Evolutionary conservation across 1,140 invertebrate genomes (phyloP).

Genomic region (Danaus melanippus): DNA sequence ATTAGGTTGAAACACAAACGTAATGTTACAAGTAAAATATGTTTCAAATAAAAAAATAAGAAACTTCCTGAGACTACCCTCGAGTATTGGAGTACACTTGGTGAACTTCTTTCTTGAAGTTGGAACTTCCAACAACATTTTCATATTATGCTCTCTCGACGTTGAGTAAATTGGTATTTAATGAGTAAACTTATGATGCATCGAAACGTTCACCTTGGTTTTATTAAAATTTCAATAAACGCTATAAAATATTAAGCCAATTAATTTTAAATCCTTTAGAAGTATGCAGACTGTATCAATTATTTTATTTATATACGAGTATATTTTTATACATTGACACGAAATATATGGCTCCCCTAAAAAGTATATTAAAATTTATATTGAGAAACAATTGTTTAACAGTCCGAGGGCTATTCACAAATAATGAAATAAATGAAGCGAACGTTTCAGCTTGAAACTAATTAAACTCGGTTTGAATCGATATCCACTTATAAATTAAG

Average conservation of each 20-base stretch:
- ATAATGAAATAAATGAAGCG: slow-evolving; percentile 56
- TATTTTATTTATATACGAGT: too few relatives aligned
- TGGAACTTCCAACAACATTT: slow-evolving; percentile 34
- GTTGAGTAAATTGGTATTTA: slow-evolving; percentile 41
- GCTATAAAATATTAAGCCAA: too few relatives aligned
- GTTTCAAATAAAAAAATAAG: slow-evolving; percentile 18
- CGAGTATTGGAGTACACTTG: slow-evolving; percentile 33
- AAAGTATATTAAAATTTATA: slow-evolving; percentile 7
- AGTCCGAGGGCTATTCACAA: slow-evolving; percentile 29
- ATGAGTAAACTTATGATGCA: slow-evolving; percentile 45
- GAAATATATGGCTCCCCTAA: too few relatives aligned
- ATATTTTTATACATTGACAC: too few relatives aligned
- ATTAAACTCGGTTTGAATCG: slow-evolving; percentile 63
- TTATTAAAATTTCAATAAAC: slow-evolving; percentile 8
- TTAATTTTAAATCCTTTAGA: too few relatives aligned
- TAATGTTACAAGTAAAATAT: slow-evolving; percentile 24
- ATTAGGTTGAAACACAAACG: slow-evolving; percentile 20
- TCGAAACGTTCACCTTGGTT: slow-evolving; percentile 26
- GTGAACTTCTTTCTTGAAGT: slow-evolving; percentile 30
- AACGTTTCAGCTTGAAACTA: slow-evolving; percentile 51
- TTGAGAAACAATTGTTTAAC: slow-evolving; percentile 25
- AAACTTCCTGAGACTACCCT: slow-evolving; percentile 24
- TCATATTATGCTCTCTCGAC: slow-evolving; percentile 36
- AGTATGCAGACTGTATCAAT: too few relatives aligned
- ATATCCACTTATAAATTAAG: slow-evolving; percentile 64